These are phyloP conservation scores for Pararge aegeria DNA, from an alignment of 1,140 invertebrate genomes.

Conservation along the genomic window DNA sequence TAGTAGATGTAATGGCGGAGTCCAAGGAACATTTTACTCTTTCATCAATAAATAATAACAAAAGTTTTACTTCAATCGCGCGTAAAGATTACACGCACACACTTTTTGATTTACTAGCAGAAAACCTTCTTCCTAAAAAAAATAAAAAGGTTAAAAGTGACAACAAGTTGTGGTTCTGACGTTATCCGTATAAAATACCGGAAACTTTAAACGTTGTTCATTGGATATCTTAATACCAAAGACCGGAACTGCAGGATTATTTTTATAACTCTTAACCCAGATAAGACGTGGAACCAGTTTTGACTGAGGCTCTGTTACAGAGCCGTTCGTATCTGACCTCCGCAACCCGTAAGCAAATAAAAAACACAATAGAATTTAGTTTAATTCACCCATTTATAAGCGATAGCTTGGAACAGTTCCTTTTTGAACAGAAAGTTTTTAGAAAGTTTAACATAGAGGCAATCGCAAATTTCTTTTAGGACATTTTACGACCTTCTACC, in stretches of 20 bases:
- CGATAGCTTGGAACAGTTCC: background rate
- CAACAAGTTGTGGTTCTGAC: no score
- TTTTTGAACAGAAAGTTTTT: conserved; percentile 3
- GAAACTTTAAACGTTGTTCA: background rate
- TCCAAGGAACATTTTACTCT: no score
- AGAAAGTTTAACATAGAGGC: background rate
- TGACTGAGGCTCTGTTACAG: background rate
- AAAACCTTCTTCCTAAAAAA: no score
- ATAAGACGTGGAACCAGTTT: background rate
- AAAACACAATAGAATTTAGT: background rate
- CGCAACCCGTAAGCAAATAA: background rate
- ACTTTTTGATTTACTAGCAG: no score
- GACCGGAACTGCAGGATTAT: background rate
- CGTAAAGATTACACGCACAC: no score
- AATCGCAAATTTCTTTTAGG: background rate
- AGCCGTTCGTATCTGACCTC: background rate
- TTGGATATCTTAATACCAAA: background rate
- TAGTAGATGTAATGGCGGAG: no score
- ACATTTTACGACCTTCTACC: background rate
- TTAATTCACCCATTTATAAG: conserved; percentile 2
- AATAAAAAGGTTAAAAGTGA: no score
- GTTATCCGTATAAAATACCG: no score
- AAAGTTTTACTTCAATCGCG: no score
- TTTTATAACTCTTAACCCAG: background rate
- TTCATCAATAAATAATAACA: no score